Evolutionary conservation across 2,797 vertebrate genomes (phyloP), one percentile per base, ranked within the genome.

Genomic region (Telmatherina bonti): DNA sequence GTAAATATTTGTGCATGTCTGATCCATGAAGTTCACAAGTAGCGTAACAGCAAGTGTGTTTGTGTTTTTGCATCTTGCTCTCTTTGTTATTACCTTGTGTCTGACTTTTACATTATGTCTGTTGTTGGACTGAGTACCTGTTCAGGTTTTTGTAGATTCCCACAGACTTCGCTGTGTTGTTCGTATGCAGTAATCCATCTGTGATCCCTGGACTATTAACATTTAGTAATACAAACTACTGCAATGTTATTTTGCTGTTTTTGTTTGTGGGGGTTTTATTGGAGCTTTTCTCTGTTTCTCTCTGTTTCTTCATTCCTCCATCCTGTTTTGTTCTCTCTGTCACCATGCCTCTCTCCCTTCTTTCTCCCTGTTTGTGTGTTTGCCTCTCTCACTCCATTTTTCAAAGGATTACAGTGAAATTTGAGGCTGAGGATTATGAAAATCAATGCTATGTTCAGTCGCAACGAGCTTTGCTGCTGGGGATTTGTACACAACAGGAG

Each of bases 381-480:
- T 75, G 33, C 62, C 43, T 72, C 31, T 64, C 51, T 72, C 26
- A 3, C 76, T 67, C 71, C 12, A 18, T 74, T 75, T 72, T 76
- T 75, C 63, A 74, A 75, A 77, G 86, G 88, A 91, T 93, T 93
- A 92, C 71, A 74, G 77, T 83, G 85, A 91, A 91, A 90, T 91
- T 86, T 85, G 72, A 92, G 76, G 88, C 84, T 38, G 54, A 81
- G 82, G 90, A 93, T 93, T 91, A 87, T 84, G 81, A 90, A 90
- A 92, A 93, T 92, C 89, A 88, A 87, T 92, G 85, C 67, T 81
- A 67, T 90, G 84, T 89, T 88, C 84, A 77, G 78, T 82, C 78
- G 81, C 87, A 90, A 82, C 75, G 79, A 83, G 77, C 78, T 84
- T 88, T 87, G 60, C 77, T 75, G 79, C 87, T 74, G 27, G 78